These are phyloP conservation scores for Trachops cirrhosus DNA, from an alignment of 2,797 vertebrate genomes.

Conservation along the genomic window DNA sequence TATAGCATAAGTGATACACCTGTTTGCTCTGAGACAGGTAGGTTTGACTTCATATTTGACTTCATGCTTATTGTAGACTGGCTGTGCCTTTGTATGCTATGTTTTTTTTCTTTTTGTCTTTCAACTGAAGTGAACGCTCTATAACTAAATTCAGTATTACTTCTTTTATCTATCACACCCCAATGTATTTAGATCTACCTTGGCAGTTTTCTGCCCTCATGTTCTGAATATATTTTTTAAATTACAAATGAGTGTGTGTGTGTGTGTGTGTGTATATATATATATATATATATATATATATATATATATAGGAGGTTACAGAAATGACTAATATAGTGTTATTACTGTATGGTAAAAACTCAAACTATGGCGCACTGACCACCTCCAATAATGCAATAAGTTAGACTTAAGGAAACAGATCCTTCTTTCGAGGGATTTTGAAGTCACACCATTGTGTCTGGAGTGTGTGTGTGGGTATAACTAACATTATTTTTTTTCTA, in stretches of 20 bases:
- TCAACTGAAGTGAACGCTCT: neutral
- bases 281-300: too few relatives aligned
- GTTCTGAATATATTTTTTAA: neutral
- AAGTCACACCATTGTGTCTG: neutral
- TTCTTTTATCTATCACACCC: neutral
- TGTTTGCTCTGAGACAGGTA: neutral
- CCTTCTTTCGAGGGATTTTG: neutral
- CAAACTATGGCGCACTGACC: neutral
- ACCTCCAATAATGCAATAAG: neutral
- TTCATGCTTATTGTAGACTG: neutral
- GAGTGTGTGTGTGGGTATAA: neutral
- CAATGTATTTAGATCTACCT: neutral
- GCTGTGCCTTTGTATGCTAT: neutral
- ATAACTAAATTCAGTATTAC: neutral
- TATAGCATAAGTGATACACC: neutral
- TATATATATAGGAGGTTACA: neutral
- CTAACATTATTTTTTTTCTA: neutral
- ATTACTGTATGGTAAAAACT: neutral
- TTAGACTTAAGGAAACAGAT: accelerated
- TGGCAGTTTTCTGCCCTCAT: neutral
- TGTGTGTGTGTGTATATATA: too few relatives aligned
- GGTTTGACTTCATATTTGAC: neutral
- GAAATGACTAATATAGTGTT: neutral
- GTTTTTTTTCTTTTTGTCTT: neutral
- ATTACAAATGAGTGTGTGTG: neutral